Conservation (phyloP, 2,113 vertebrate species). For the Gallinago jamesoni region DNA sequence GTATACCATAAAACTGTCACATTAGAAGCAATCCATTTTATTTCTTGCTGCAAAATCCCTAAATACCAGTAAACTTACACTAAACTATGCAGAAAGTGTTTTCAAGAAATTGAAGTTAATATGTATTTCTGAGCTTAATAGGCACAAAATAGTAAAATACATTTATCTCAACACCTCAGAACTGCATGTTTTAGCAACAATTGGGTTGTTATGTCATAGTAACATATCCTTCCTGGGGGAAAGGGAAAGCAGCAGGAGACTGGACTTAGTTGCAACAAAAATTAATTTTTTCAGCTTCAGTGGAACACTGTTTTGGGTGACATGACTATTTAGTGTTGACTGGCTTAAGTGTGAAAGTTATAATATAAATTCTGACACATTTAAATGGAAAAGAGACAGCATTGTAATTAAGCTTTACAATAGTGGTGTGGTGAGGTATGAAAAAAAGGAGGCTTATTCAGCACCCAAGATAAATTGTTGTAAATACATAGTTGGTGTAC, state of each 20-base stretch:
- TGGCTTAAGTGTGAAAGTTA: conserved; percentile 58
- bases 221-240: background rate
- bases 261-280: conserved; percentile 45
- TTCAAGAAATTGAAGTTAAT: background rate
- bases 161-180: background rate
- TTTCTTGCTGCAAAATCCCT: background rate
- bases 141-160: background rate
- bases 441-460: background rate
- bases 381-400: conserved; percentile 62
- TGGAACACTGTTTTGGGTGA: conserved; percentile 42
- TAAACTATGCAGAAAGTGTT: background rate
- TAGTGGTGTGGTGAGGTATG: conserved; percentile 26
- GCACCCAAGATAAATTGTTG: conserved; percentile 14
- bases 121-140: conserved; percentile 15
- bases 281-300: conserved; percentile 69
- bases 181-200: background rate
- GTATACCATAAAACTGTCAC: background rate
- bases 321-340: conserved; percentile 58
- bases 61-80: background rate
- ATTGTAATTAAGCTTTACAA: conserved; percentile 62
- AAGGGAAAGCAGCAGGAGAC: conserved; percentile 27
- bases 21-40: background rate
- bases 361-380: conserved; percentile 70
- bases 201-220: background rate
- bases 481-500: background rate